Evolutionary conservation across 2,888 invertebrate genomes (phyloP).

Genomic region (Polyommatus iphigenia): DNA sequence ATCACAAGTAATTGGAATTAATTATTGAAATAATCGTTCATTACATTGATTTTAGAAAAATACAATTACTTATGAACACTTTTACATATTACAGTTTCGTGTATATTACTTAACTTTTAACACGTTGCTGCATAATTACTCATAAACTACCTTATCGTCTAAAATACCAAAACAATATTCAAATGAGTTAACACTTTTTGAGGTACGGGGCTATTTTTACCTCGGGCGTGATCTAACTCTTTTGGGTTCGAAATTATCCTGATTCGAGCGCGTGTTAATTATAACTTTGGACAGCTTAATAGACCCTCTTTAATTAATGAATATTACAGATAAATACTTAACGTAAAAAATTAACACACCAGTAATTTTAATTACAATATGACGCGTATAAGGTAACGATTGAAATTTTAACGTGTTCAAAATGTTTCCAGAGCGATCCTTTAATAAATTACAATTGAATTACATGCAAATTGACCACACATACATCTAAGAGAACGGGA

Average conservation of each 20-base stretch:
- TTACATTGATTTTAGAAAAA: no score
- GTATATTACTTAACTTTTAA: not conserved
- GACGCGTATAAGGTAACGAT: not conserved
- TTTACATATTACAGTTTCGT: not conserved
- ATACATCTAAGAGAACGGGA: not conserved
- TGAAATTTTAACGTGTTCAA: not conserved
- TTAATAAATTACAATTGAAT: not conserved
- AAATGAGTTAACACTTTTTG: slow-evolving; percentile 24
- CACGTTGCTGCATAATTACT: not conserved
- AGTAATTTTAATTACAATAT: not conserved
- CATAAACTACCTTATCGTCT: not conserved
- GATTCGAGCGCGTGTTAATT: slow-evolving; percentile 28
- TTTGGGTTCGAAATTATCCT: slow-evolving; percentile 27
- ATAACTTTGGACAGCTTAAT: slow-evolving; percentile 30
- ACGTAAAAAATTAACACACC: not conserved
- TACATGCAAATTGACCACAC: not conserved
- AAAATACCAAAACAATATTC: slow-evolving; percentile 24
- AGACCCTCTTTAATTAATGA: not conserved
- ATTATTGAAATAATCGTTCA: no score
- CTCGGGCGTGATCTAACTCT: slow-evolving; percentile 29
- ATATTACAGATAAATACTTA: not conserved
- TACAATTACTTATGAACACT: no score
- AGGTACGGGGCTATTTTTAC: slow-evolving; percentile 16
- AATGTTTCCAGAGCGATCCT: not conserved
- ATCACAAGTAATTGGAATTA: no score